Base-by-base conservation (phyloP, 2,888 invertebrate genomes). In the Zaprionus bogoriensis region DNA sequence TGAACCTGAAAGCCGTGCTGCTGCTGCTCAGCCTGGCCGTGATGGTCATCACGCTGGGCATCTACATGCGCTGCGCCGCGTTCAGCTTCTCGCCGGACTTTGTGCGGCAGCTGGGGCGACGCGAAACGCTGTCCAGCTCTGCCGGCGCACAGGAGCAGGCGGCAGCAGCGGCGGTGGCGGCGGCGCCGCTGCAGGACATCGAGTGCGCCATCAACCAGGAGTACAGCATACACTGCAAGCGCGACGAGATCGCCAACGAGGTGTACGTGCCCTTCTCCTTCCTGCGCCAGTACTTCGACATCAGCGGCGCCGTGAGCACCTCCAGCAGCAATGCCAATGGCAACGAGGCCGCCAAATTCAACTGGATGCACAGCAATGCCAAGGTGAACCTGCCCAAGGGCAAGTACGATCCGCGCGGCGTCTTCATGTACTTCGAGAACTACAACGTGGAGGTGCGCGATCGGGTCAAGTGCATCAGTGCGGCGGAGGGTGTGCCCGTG, bases 391-490 rank as follows among this genome's bases (percentile, higher is more conserved):
- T 95, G 77, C 98, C 98, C 0, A 96, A 96, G 89, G 95, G 94
- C 28, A 95, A 95, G 77, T 99, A 99, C 91, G 95, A 97, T 88
- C 95, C 98, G 0, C 93, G 94, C 20, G 98, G 98, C 2, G 95
- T 97, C 0, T 99, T 98, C 91, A 96, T 98, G 92, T 98, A 98
- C 67, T 99, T 99, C 91, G 98, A 98, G 88, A 97, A 98, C 90
- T 99, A 99, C 91, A 99, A 98, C 90, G 99, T 99, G 0, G 99
- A 99, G 92, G 90, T 97, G 4, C 92, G 99, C 50, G 98, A 98
- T 87, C 92, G 99, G 58, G 99, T 99, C 0, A 98, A 98, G 91
- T 99, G 98, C 90, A 95, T 99, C 79, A 98, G 97, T 91, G 99
- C 96, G 0, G 94, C 94, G 10, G 97, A 98, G 88, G 98, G 98